Percentiles rank a stretch among this genome's conserved stretches.
Evolutionary conservation across 2,888 invertebrate genomes (phyloP).

Genomic region (Eubasilissa splendida): DNA sequence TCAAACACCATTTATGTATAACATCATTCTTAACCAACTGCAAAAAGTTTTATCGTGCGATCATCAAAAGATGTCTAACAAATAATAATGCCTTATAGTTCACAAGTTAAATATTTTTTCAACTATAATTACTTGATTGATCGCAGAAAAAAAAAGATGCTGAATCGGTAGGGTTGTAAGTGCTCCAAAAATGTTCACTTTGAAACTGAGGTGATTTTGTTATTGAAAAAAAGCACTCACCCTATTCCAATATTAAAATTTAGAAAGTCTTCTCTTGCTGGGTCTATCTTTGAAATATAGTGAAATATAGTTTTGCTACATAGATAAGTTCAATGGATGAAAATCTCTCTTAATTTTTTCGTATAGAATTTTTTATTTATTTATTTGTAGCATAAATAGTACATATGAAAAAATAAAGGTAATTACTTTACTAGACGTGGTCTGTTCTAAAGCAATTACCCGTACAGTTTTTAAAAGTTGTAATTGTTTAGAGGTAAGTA

Average conservation of each 20-base stretch:
- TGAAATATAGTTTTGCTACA: background rate
- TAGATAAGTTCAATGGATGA: conserved; percentile 20
- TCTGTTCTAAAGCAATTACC: too few relatives aligned
- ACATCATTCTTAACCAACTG: too few relatives aligned
- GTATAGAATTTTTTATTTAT: too few relatives aligned
- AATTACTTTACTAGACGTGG: too few relatives aligned
- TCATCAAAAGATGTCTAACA: too few relatives aligned
- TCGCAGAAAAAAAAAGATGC: background rate
- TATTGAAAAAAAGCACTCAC: conserved; percentile 36
- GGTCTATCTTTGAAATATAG: conserved; percentile 12
- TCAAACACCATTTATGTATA: background rate
- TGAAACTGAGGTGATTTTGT: conserved; percentile 39
- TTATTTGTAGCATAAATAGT: too few relatives aligned
- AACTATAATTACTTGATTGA: background rate
- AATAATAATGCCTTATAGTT: too few relatives aligned
- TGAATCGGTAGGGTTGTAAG: background rate
- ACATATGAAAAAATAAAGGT: too few relatives aligned
- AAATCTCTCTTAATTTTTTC: background rate
- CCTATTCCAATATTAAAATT: conserved; percentile 32
- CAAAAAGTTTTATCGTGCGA: too few relatives aligned
- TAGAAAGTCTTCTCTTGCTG: conserved; percentile 25
- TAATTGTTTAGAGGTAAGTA: too few relatives aligned
- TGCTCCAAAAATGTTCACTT: background rate
- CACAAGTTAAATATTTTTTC: too few relatives aligned
- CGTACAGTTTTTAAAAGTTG: too few relatives aligned